These are phyloP conservation scores for Halyomorpha halys DNA, from an alignment of 1,140 invertebrate species.

Conservation along the genomic window DNA sequence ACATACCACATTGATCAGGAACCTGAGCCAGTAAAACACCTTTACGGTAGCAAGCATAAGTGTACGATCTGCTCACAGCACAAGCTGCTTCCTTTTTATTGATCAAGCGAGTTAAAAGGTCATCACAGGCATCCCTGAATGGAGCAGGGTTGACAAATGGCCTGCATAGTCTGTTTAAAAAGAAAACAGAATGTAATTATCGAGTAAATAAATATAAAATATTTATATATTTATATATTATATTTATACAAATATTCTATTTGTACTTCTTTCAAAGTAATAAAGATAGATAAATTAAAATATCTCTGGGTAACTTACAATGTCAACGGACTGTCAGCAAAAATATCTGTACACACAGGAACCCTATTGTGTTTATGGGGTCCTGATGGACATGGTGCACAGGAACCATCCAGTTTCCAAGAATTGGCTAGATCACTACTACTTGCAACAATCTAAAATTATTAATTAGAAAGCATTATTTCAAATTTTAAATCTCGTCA, in stretches of 20 bases:
- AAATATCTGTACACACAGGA: not conserved
- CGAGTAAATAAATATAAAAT: too few relatives aligned
- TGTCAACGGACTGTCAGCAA: not conserved
- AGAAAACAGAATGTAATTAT: too few relatives aligned
- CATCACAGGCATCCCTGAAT: conserved; percentile 53
- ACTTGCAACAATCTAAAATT: not conserved
- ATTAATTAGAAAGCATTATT: not conserved
- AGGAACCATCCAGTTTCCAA: conserved; percentile 12
- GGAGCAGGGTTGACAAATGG: conserved; percentile 36
- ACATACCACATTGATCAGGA: conserved; percentile 15
- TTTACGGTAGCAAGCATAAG: not conserved
- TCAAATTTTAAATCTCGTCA: too few relatives aligned
- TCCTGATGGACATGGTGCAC: not conserved
- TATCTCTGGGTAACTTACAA: not conserved
- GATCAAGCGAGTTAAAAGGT: conserved; percentile 36
- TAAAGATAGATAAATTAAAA: not conserved
- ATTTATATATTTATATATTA: too few relatives aligned
- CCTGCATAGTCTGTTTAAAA: conserved; percentile 36
- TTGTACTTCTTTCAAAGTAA: not conserved
- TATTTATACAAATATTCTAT: too few relatives aligned
- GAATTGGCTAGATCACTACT: not conserved
- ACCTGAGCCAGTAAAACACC: not conserved
- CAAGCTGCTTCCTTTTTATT: conserved; percentile 45
- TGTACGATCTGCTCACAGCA: conserved; percentile 48
- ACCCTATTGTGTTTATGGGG: not conserved